A percentile compares a stretch with the other conserved stretches of the same genome.
Evolutionary conservation across 1,140 invertebrate genomes (phyloP).

Genomic region (Agraylea sexmaculata): DNA sequence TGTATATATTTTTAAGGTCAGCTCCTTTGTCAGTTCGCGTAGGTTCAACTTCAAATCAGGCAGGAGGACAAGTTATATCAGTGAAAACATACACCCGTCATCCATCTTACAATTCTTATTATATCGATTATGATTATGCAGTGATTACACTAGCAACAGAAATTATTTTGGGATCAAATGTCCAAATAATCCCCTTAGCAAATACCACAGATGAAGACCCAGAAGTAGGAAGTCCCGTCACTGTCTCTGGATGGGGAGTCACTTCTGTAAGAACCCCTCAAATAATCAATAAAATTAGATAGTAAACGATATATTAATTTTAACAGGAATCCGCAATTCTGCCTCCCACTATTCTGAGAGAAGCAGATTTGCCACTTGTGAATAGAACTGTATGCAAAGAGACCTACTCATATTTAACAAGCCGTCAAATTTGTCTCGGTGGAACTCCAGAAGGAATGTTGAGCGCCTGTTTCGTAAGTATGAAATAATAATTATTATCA

Average conservation of each 20-base stretch:
- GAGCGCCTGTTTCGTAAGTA: conserved; percentile 20
- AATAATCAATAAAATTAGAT: no score
- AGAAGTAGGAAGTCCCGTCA: conserved; percentile 6
- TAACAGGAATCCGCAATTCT: conserved; percentile 5
- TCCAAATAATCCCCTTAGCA: conserved; percentile 8
- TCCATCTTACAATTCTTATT: no score
- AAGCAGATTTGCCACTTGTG: conserved; percentile 18
- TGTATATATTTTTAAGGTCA: conserved; percentile 5
- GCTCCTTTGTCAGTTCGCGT: no score
- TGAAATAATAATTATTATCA: conserved; percentile 3
- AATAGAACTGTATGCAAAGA: conserved; percentile 10
- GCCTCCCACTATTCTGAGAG: conserved; percentile 8
- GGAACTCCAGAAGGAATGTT: conserved; percentile 15
- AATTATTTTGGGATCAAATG: conserved; percentile 10
- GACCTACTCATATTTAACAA: conserved; percentile 14
- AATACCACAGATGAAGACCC: conserved; percentile 4
- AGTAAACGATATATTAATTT: no score
- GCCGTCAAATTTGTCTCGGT: conserved; percentile 18
- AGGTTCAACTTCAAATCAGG: no score
- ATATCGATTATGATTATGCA: no score
- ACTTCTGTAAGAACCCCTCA: conserved; percentile 13
- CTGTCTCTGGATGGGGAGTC: conserved; percentile 18
- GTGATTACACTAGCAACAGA: background rate
- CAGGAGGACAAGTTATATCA: no score
- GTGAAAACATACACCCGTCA: no score